Evolutionary conservation across 2,797 vertebrate species (phyloP).

Genomic region (Sebastes variabilis): DNA sequence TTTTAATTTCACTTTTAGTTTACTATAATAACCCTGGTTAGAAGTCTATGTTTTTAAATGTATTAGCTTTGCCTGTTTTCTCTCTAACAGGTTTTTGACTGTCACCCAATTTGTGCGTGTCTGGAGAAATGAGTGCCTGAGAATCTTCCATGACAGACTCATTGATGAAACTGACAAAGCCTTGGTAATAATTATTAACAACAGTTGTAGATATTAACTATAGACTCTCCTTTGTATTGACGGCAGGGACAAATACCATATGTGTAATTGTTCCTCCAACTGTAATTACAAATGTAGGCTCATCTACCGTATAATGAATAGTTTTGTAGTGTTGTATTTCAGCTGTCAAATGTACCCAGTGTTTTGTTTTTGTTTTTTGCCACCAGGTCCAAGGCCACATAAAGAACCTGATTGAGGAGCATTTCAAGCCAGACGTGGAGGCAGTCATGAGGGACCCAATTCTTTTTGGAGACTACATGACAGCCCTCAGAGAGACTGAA

Average conservation of each 20-base stretch:
- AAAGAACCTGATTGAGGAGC: slow-evolving; percentile 80
- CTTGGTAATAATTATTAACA: slow-evolving; percentile 78
- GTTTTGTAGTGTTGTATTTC: neutral
- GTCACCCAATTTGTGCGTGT: slow-evolving; percentile 92
- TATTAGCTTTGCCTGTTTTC: slow-evolving; percentile 1
- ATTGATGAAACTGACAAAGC: slow-evolving; percentile 90
- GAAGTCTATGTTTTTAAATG: neutral
- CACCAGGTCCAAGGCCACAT: slow-evolving; percentile 90
- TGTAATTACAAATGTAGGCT: neutral
- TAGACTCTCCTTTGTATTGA: neutral
- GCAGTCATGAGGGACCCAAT: slow-evolving; percentile 89
- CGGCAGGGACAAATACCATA: neutral
- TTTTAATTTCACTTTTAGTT: too few species aligned
- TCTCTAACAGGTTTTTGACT: slow-evolving; percentile 85
- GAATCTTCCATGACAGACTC: slow-evolving; percentile 95
- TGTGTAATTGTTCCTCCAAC: neutral
- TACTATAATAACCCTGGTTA: neutral
- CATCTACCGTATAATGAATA: neutral
- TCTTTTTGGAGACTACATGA: slow-evolving; percentile 95
- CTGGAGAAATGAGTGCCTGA: slow-evolving; percentile 96
- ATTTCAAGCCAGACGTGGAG: slow-evolving; percentile 86
- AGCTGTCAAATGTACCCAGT: neutral
- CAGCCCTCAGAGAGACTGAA: slow-evolving; percentile 87
- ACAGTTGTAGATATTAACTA: neutral
- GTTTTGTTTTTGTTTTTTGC: neutral